Conservation (phyloP, 2,888 invertebrate genomes). For the Idaea aversata region DNA sequence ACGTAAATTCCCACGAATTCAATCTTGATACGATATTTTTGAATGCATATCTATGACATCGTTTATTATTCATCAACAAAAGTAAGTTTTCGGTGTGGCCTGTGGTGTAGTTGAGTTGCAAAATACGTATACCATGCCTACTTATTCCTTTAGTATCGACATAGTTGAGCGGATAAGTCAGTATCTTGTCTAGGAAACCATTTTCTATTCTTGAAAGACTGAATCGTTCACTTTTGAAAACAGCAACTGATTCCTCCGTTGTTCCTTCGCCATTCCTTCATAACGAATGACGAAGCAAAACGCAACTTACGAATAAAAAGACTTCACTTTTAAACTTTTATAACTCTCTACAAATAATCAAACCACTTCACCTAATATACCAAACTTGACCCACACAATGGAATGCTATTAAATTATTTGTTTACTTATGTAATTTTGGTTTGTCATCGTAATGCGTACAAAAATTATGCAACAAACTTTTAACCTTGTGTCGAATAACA, state of each 20-base stretch:
- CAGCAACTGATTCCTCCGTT: no score
- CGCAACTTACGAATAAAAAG: not conserved
- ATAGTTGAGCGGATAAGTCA: no score
- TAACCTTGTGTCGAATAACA: conserved; percentile 51
- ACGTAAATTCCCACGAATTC: not conserved
- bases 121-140: not conserved
- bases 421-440: conserved; percentile 35
- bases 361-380: conserved; percentile 14
- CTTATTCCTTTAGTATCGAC: no score
- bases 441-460: conserved; percentile 39
- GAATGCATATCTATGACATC: no score
- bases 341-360: not conserved
- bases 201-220: no score
- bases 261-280: no score
- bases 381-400: conserved; percentile 39
- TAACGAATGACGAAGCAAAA: not conserved
- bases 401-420: conserved; percentile 29
- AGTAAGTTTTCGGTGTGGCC: not conserved
- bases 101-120: not conserved
- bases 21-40: not conserved
- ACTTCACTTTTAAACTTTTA: not conserved
- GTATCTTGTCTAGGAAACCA: no score
- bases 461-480: conserved; percentile 33
- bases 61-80: not conserved
- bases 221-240: no score